Evolutionary conservation across 2,797 vertebrate genomes (phyloP), one percentile per base, ranked within the genome.

Genomic region (Merluccius polli): DNA sequence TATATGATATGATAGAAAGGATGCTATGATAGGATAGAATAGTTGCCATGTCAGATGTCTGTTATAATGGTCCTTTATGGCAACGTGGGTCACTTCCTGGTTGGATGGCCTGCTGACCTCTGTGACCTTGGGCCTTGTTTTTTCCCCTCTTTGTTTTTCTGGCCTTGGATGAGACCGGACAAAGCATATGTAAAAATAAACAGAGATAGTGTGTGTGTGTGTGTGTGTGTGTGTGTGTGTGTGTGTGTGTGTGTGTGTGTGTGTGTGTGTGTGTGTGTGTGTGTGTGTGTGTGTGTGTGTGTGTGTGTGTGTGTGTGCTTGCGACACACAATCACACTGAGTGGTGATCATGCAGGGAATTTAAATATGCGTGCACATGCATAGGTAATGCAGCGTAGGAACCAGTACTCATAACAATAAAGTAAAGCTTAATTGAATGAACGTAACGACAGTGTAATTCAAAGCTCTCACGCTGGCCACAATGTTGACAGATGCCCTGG

Each of bases 141-240:
- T 89, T 88, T 89, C 87, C 83, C 84, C 36, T 83, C 85, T 91
- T 91, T 92, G 88, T 91, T 88, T 82, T 75, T 69, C 1, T 35
- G 30, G 35, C 65, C 70, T 84, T 44, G 72, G 59, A 70, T 73
- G 63, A 48, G 73, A 72, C 32, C 24, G 33, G 68, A 76, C n/a
- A 27, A 48, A 59, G 44, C 65, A 73, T 33, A 67, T 52, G 73
- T 76, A 65, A 65, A 79, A 77, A 74, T 18, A 36, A 13, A 76
- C 48, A 24, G 73, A 63, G 71, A 67, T 70, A 76, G 38, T 71
- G 72, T 84, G 71, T 76, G 30, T 67, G 29, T 78, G 52, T 63
- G 48, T 75, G 24, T 77, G 24, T 73, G 7, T 69, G 38, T 31
- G 16, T 52, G 1, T 33, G 18, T 76, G 13, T 48, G 21, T 65